A percentile compares a stretch with the other conserved stretches of the same genome.
These are phyloP conservation scores for Drymodes brunneopygia DNA, from an alignment of 2,113 vertebrate genomes.

Conservation along the genomic window DNA sequence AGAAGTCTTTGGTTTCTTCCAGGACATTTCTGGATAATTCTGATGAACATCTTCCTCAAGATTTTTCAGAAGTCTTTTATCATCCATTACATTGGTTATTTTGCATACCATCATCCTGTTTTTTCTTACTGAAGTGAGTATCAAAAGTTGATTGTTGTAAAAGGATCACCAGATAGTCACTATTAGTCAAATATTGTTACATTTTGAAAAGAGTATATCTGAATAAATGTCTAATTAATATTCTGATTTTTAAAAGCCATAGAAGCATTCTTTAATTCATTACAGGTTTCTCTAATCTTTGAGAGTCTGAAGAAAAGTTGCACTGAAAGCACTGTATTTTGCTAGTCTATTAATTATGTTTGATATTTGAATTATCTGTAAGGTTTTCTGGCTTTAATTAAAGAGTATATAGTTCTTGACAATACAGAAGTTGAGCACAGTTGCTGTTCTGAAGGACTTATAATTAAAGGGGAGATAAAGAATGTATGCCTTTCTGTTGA, in stretches of 20 bases:
- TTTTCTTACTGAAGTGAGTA: conserved; percentile 70
- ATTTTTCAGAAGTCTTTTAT: conserved; percentile 41
- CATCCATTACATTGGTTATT: conserved; percentile 77
- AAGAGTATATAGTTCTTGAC: neutral
- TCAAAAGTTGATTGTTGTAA: neutral
- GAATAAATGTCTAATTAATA: neutral
- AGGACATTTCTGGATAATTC: conserved; percentile 77
- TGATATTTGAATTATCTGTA: neutral
- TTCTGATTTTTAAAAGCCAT: neutral
- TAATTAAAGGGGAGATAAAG: neutral
- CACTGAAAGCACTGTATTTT: neutral
- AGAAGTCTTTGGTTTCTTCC: neutral
- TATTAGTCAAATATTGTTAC: neutral
- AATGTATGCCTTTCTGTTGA: neutral
- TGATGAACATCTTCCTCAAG: conserved; percentile 31
- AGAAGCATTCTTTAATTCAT: neutral
- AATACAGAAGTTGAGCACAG: neutral
- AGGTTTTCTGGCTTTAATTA: neutral
- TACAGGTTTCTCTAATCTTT: neutral
- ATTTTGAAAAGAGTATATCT: neutral
- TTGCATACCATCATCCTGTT: conserved; percentile 76
- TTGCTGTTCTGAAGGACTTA: neutral
- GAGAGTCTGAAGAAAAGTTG: neutral
- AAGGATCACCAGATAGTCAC: neutral
- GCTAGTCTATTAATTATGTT: neutral